Evolutionary conservation across 2,797 vertebrate genomes (phyloP).

Genomic region (Manis javanica): DNA sequence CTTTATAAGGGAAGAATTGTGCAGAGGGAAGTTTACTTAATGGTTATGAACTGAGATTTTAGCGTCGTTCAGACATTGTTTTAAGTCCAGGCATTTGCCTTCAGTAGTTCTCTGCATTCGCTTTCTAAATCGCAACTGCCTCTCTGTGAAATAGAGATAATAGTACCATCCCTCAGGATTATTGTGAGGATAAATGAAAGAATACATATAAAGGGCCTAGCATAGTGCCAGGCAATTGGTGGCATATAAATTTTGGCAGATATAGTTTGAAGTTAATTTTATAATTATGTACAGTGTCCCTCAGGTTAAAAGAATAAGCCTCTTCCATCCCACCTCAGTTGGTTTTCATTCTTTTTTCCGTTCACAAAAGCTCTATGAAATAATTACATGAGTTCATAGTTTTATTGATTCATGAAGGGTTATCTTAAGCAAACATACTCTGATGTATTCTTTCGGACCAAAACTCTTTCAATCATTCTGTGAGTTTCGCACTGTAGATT

Average conservation of each 20-base stretch:
- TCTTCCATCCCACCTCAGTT: not conserved
- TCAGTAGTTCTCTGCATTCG: not conserved
- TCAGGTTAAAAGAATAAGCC: not conserved
- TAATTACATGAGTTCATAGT: not conserved
- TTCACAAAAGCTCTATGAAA: not conserved
- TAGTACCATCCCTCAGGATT: not conserved
- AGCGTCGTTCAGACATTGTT: not conserved
- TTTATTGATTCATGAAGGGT: not conserved
- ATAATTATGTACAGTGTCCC: not conserved
- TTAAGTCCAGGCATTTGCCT: not conserved
- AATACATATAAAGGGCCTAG: not conserved
- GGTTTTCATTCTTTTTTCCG: not conserved
- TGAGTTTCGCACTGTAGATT: not conserved
- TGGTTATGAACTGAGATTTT: not conserved
- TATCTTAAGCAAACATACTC: not conserved
- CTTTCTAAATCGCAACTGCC: not conserved
- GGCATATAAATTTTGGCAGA: not conserved
- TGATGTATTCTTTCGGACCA: not conserved
- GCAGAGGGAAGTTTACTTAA: not conserved
- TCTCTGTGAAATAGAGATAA: not conserved
- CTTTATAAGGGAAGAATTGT: not conserved
- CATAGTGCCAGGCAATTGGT: not conserved
- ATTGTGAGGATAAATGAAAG: not conserved
- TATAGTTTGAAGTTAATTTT: not conserved
- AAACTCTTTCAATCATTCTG: not conserved